Evolutionary conservation across 2,888 invertebrate species (phyloP).

Genomic region (Axea sp.): DNA sequence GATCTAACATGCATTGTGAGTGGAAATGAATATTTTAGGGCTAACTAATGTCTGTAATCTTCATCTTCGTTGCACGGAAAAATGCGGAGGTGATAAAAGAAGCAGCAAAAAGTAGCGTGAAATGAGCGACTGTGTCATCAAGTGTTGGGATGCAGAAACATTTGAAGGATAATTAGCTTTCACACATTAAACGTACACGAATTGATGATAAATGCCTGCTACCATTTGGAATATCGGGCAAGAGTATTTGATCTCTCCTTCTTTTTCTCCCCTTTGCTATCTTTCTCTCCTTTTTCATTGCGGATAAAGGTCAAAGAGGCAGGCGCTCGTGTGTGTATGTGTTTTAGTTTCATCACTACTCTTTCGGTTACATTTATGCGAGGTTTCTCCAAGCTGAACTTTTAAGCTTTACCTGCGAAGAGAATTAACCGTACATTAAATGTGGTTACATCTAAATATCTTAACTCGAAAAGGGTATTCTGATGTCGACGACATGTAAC

Average conservation of each 20-base stretch:
- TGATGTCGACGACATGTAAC: background rate
- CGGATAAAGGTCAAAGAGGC: conserved; percentile 28
- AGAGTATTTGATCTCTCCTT: background rate
- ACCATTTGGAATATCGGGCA: conserved; percentile 28
- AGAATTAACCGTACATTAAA: conserved; percentile 35
- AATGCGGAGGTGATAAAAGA: conserved; percentile 8
- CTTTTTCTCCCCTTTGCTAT: background rate
- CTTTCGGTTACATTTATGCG: conserved; percentile 24
- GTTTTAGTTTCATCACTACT: conserved; percentile 18
- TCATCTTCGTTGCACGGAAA: conserved; percentile 20
- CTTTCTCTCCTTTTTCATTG: background rate
- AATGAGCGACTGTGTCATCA: conserved; percentile 2
- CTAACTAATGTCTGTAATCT: conserved; percentile 5
- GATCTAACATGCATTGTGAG: no score
- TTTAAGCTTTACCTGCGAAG: conserved; percentile 25
- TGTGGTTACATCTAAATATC: conserved; percentile 18
- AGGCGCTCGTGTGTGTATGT: background rate
- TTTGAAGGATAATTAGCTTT: conserved; percentile 50
- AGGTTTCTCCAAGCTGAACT: conserved; percentile 17
- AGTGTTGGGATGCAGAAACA: conserved; percentile 4
- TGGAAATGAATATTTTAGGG: no score
- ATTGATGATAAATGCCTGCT: conserved; percentile 37
- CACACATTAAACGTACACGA: conserved; percentile 45
- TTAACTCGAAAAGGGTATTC: conserved; percentile 10
- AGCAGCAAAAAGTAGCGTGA: conserved; percentile 2